Evolutionary conservation across 2,888 invertebrate species (phyloP).

Genomic region (Agapostemon virescens): DNA sequence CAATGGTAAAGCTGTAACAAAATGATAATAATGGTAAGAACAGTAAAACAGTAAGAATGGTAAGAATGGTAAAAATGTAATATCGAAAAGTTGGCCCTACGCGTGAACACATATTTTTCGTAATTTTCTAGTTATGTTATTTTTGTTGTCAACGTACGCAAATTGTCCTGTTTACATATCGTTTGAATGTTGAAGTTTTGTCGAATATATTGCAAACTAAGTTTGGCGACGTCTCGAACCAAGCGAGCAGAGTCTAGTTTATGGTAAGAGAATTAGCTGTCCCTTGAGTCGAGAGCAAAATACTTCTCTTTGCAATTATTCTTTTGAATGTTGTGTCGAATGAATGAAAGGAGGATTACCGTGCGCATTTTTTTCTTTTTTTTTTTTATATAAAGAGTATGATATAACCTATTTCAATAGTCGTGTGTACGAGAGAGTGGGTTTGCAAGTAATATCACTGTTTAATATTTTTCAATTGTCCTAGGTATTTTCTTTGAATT

Average conservation of each 20-base stretch:
- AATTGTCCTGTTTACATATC: slow-evolving; percentile 19
- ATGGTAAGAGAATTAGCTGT: slow-evolving; percentile 48
- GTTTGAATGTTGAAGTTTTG: slow-evolving; percentile 4
- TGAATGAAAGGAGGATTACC: background rate
- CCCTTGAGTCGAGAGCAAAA: slow-evolving; percentile 5
- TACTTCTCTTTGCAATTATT: slow-evolving; percentile 19
- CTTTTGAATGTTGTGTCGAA: background rate
- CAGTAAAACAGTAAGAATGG: background rate
- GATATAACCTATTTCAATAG: background rate
- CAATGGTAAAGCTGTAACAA: background rate
- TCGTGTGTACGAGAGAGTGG: background rate
- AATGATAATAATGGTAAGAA: background rate
- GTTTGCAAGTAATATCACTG: no score
- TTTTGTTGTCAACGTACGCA: slow-evolving; percentile 9
- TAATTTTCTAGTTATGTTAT: slow-evolving; percentile 17
- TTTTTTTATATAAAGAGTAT: background rate
- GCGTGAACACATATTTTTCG: slow-evolving; percentile 5
- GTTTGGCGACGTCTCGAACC: background rate
- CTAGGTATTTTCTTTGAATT: background rate
- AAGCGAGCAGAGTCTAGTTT: slow-evolving; percentile 16
- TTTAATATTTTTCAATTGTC: background rate
- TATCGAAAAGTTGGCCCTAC: background rate
- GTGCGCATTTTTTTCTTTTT: background rate
- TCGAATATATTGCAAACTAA: slow-evolving; percentile 16
- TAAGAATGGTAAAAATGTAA: slow-evolving; percentile 22